A percentile compares a stretch with the other conserved stretches of the same genome.
These are phyloP conservation scores for Zoanthus solanderi DNA, from an alignment of 92 coral and sea anemone genomes.

Conservation along the genomic window DNA sequence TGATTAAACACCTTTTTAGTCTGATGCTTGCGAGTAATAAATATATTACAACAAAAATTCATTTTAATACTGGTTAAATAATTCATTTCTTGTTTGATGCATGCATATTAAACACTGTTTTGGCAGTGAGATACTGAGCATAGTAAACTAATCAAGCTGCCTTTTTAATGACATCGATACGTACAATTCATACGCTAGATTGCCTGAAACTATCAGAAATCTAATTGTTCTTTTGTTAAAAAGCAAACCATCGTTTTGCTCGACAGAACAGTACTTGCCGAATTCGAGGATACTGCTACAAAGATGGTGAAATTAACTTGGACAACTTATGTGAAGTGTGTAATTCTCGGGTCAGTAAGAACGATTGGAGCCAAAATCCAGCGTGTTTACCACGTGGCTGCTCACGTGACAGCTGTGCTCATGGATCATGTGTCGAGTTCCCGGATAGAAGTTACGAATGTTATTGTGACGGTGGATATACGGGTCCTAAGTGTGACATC, in stretches of 20 bases:
- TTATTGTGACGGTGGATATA: constrained; percentile 79
- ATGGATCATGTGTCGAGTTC: constrained; percentile 73
- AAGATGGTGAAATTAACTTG: constrained; percentile 58
- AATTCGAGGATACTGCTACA: constrained; percentile 81
- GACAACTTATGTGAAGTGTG: constrained; percentile 74
- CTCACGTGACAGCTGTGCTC: constrained; percentile 63
- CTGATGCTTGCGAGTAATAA: too few relatives aligned
- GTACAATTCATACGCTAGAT: too few relatives aligned
- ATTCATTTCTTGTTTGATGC: too few relatives aligned
- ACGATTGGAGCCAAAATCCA: constrained; percentile 71
- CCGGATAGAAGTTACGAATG: constrained; percentile 64
- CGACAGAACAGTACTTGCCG: constrained; percentile 80
- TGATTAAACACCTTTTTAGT: too few relatives aligned
- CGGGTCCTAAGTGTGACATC: constrained; percentile 63
- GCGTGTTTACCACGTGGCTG: constrained; percentile 70
- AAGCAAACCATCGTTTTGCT: neutral
- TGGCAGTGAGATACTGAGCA: neutral
- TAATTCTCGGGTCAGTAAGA: constrained; percentile 53
- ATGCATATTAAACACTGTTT: neutral
- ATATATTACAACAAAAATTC: too few relatives aligned
- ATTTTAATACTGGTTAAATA: too few relatives aligned
- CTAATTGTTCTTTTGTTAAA: too few relatives aligned
- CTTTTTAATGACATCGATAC: too few relatives aligned
- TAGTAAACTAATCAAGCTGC: too few relatives aligned
- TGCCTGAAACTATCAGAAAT: too few relatives aligned